Percentiles rank a stretch among this genome's conserved stretches.
These are phyloP conservation scores for Kuschelorhynchus macadamiae DNA, from an alignment of 2,888 invertebrate genomes.

Conservation along the genomic window DNA sequence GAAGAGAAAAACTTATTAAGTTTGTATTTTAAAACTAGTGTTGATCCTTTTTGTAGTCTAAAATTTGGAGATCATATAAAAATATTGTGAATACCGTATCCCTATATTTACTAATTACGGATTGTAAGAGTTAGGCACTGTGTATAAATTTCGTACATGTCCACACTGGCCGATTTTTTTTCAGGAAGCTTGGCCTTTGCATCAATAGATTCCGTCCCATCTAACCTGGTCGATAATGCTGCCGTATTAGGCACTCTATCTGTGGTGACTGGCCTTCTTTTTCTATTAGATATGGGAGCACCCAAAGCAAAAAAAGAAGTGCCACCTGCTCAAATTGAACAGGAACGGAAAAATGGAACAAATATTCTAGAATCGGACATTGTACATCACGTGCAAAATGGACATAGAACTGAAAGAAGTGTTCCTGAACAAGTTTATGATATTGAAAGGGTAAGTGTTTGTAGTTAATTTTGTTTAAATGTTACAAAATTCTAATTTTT, in stretches of 20 bases:
- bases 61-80: too few relatives aligned
- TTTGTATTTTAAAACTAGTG: too few relatives aligned
- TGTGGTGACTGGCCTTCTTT: conserved; percentile 77
- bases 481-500: too few relatives aligned
- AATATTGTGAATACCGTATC: too few relatives aligned
- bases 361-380: conserved; percentile 45
- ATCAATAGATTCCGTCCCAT: conserved; percentile 79
- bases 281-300: conserved; percentile 78
- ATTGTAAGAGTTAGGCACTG: too few relatives aligned
- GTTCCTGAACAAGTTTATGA: conserved; percentile 57
- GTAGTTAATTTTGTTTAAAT: too few relatives aligned
- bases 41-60: too few relatives aligned
- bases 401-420: conserved; percentile 16
- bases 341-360: conserved; percentile 36
- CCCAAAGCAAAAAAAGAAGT: conserved; percentile 68
- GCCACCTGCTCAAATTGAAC: conserved; percentile 41
- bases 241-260: conserved; percentile 79
- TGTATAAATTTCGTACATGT: too few relatives aligned
- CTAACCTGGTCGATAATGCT: conserved; percentile 78
- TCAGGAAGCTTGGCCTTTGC: conserved; percentile 79
- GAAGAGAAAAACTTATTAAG: too few relatives aligned
- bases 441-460: conserved; percentile 55
- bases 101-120: too few relatives aligned
- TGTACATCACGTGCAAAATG: neutral
- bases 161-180: too few relatives aligned